Percentiles rank a stretch among this genome's conserved stretches.
Conservation (phyloP, 2,797 vertebrate genomes). For the Acridotheres tristis region DNA sequence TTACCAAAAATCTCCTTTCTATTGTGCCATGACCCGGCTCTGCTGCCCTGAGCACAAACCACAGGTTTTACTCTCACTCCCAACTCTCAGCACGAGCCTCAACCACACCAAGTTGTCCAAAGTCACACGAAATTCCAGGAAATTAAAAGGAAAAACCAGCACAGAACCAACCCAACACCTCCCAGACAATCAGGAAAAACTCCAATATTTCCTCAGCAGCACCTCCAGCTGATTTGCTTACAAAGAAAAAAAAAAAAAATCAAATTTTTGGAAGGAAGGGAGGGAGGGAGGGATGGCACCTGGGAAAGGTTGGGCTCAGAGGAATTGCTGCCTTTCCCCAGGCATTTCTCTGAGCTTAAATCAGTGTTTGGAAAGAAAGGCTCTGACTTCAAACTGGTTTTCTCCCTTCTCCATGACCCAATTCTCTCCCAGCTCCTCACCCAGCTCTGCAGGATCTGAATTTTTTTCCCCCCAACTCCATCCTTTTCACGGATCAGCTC, state of each 20-base stretch:
- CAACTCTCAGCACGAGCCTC: background rate
- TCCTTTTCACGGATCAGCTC: background rate
- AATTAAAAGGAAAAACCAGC: background rate
- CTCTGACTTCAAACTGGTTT: background rate
- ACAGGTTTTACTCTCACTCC: background rate
- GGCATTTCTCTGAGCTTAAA: background rate
- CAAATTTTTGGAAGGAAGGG: too few relatives aligned
- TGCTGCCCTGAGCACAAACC: background rate
- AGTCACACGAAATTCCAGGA: background rate
- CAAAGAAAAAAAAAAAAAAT: background rate
- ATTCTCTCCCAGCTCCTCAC: background rate
- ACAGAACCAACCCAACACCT: background rate
- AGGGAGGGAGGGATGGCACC: background rate
- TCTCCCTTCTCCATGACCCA: background rate
- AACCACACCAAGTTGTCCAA: background rate
- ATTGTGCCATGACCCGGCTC: rapidly evolving
- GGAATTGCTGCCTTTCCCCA: background rate
- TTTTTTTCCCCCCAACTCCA: background rate
- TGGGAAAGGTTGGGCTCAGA: background rate
- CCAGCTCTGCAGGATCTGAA: background rate
- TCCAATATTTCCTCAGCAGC: background rate
- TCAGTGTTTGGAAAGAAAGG: background rate
- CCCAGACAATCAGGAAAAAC: background rate
- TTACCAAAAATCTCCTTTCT: background rate
- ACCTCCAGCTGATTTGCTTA: background rate